Conservation (phyloP, 2,797 vertebrate genomes). For the Pteronotus mesoamericanus region DNA sequence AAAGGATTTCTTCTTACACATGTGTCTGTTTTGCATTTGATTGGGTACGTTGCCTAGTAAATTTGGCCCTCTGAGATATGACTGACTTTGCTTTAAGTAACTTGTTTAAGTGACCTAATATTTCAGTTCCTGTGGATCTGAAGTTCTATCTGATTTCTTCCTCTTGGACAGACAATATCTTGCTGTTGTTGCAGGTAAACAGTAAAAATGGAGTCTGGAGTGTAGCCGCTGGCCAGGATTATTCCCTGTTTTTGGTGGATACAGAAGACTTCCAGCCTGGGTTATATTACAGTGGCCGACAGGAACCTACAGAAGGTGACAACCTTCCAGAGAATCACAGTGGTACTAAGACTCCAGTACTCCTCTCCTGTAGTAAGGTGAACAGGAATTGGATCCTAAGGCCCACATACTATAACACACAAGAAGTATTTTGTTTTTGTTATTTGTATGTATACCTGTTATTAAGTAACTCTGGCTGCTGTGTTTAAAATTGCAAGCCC, state of each 20-base stretch:
- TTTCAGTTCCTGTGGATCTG: background rate
- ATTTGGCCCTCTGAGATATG: background rate
- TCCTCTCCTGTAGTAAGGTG: conserved; percentile 93
- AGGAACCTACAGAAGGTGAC: conserved; percentile 79
- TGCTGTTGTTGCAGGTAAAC: conserved; percentile 84
- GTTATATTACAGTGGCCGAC: conserved; percentile 93
- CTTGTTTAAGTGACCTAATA: background rate
- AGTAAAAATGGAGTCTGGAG: conserved; percentile 91
- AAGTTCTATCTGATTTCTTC: background rate
- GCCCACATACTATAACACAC: background rate
- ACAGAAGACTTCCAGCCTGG: conserved; percentile 94
- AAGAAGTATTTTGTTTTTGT: background rate
- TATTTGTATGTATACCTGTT: background rate
- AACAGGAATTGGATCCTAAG: conserved; percentile 69
- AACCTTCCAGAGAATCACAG: conserved; percentile 77
- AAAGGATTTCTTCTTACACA: background rate
- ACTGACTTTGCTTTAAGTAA: background rate
- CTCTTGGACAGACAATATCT: background rate
- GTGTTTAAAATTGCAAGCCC: background rate
- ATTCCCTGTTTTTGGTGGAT: conserved; percentile 93
- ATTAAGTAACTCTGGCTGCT: background rate
- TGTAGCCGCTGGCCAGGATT: conserved; percentile 89
- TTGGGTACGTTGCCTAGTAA: background rate
- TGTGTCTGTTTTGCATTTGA: background rate
- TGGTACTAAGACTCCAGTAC: conserved; percentile 86